phyloP scores from a whole-genome alignment of 1,140 invertebrate species.

The Ceratoteleas bidentatus region DNA sequence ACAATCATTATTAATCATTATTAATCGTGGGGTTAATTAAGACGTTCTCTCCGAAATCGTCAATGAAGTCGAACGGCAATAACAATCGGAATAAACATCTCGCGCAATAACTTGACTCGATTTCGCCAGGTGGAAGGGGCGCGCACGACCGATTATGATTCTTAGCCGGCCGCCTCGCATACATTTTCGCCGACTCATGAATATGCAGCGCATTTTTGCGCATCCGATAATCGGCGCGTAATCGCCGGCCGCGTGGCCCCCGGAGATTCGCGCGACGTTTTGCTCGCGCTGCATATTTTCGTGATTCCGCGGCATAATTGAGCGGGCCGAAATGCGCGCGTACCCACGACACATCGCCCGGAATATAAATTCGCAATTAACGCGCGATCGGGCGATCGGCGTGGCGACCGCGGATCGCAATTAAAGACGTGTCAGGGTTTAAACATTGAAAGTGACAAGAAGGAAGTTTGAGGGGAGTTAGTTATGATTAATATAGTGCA shows the following conservation, averaged over 20 bases:
- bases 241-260: constrained; percentile 31
- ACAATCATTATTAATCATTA: constrained; percentile 39
- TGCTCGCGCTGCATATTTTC: constrained; percentile 50
- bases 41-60: constrained; percentile 18
- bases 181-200: constrained; percentile 58
- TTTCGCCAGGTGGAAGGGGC: constrained; percentile 48
- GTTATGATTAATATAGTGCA: too few species aligned
- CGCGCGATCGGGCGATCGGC: constrained; percentile 27
- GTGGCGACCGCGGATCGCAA: constrained; percentile 44
- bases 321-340: constrained; percentile 10
- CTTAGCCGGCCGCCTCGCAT: constrained; percentile 40
- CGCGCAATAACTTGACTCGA: constrained; percentile 51
- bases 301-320: constrained; percentile 47
- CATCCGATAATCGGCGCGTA: constrained; percentile 52
- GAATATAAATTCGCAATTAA: constrained; percentile 60
- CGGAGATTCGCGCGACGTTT: constrained; percentile 33
- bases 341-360: too few species aligned
- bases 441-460: too few species aligned
- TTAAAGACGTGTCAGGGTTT: constrained; percentile 41
- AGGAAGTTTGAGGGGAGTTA: too few species aligned
- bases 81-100: constrained; percentile 56
- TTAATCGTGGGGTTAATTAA: constrained; percentile 44
- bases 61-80: constrained; percentile 32
- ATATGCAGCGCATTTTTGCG: constrained; percentile 56
- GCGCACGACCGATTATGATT: constrained; percentile 38